Conservation (phyloP, 2,113 vertebrate genomes). For the Naja naja region DNA sequence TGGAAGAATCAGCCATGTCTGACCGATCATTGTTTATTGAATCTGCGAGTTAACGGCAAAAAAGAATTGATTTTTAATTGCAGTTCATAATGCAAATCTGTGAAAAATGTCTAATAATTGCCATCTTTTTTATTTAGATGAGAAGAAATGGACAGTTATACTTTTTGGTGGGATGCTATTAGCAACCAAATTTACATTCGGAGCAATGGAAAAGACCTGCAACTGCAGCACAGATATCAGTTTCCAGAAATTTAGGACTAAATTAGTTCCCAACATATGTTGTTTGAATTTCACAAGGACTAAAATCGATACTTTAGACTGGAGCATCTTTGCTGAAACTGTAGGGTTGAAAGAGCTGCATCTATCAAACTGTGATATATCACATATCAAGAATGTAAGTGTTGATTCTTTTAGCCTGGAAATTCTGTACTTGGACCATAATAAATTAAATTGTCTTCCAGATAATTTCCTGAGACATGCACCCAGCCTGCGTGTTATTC, state of each 20-base stretch:
- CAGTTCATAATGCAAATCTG: not conserved
- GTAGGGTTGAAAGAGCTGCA: conserved; percentile 72
- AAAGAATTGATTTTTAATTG: not conserved
- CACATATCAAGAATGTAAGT: conserved; percentile 35
- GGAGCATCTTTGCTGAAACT: conserved; percentile 68
- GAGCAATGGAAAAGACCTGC: conserved; percentile 52
- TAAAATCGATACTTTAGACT: conserved; percentile 69
- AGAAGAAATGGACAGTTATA: conserved; percentile 29
- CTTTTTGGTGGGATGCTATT: conserved; percentile 48
- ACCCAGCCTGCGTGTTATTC: conserved; percentile 69
- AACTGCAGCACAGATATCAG: conserved; percentile 69
- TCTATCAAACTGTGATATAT: conserved; percentile 78
- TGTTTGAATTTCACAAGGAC: conserved; percentile 84
- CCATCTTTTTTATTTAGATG: conserved; percentile 45
- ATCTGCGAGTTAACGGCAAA: not conserved
- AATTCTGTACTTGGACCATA: conserved; percentile 75
- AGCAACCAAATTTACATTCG: conserved; percentile 17
- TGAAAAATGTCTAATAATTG: conserved; percentile 30
- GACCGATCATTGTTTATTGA: not conserved
- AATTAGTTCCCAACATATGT: conserved; percentile 61
- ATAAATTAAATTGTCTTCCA: conserved; percentile 73
- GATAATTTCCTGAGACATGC: conserved; percentile 73
- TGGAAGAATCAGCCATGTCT: not conserved
- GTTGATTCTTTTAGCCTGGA: conserved; percentile 54
- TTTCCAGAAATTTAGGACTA: conserved; percentile 63